Evolutionary conservation across 2,113 vertebrate species (phyloP), one percentile per base, ranked within the genome.

Genomic region (Chunga burmeisteri): DNA sequence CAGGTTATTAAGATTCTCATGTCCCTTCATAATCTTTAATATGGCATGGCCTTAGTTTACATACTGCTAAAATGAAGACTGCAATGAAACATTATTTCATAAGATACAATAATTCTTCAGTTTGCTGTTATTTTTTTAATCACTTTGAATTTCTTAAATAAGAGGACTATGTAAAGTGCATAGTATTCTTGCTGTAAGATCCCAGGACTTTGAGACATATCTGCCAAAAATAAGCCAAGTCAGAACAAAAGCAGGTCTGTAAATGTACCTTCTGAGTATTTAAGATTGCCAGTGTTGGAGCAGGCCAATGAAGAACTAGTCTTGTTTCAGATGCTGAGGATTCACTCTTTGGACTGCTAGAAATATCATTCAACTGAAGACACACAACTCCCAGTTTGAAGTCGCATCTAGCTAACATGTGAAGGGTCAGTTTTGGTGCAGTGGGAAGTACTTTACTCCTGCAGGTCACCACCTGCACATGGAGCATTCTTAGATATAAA

Each of bases 381-480:
- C 19, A 71, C 25, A 66, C 27, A 86, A 22, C 16, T 72, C 36
- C 13, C 30, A 40, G 4, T 65, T 58, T 70, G 61, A 79, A 93
- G n/a, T 65, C n/a, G 16, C 1, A 1, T 88, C 53, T 75, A 73
- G 56, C 86, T 61, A 87, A 79, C 38, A 75, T 63, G 36, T 71
- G 58, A 94, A 92, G 53, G 86, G 88, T 93, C 78, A 75, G 27
- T 61, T 93, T 40, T 2, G 8, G 80, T 79, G 70, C 88, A 93
- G 44, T 89, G 70, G 86, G 66, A 95, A 94, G 73, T 81, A 53
- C 27, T 94, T 95, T 46, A 82, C 78, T 95, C 68, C 67, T 85
- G 49, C 70, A 95, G 88, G 78, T 94, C 95, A 94, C 91, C 97
- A 97, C 95, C 97, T 97, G 97, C 80, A 68, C 58, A 70, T 42